Percentiles rank a stretch among this genome's conserved stretches.
Evolutionary conservation across 2,113 vertebrate species (phyloP).

Genomic region (Colius striatus): DNA sequence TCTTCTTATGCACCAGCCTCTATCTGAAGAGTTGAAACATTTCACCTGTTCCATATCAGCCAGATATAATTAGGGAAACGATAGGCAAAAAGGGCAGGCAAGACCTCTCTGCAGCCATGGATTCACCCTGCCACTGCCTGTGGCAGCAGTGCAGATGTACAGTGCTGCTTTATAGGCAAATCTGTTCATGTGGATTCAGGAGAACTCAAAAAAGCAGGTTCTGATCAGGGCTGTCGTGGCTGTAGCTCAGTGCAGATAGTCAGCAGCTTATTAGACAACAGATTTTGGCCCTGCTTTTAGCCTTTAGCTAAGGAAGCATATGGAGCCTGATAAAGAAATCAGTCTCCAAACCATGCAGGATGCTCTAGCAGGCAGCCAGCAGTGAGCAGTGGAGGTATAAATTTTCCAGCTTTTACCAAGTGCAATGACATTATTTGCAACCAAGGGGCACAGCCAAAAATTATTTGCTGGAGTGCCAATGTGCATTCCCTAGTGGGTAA

Average conservation of each 20-base stretch:
- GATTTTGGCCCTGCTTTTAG: neutral
- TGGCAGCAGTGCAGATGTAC: neutral
- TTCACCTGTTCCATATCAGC: conserved; percentile 4
- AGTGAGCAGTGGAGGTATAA: neutral
- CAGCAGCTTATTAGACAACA: neutral
- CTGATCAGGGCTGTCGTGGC: neutral
- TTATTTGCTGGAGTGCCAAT: conserved; percentile 43
- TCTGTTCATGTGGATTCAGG: neutral
- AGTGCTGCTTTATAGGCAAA: neutral
- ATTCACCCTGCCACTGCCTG: neutral
- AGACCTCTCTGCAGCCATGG: accelerated
- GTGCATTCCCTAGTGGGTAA: conserved; percentile 30
- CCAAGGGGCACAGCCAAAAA: conserved; percentile 36
- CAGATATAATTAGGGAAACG: neutral
- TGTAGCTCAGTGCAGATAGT: neutral
- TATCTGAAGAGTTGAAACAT: neutral
- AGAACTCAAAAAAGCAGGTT: neutral
- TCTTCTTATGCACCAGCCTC: neutral
- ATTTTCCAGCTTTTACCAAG: conserved; percentile 62
- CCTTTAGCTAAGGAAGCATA: neutral
- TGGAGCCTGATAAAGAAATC: conserved; percentile 46
- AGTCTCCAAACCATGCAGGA: neutral
- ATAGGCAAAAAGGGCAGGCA: neutral
- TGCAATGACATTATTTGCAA: conserved; percentile 61
- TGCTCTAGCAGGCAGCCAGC: conserved; percentile 20